phyloP scores from a whole-genome alignment of 1,140 invertebrate genomes.

The Drosophila lowei region DNA sequence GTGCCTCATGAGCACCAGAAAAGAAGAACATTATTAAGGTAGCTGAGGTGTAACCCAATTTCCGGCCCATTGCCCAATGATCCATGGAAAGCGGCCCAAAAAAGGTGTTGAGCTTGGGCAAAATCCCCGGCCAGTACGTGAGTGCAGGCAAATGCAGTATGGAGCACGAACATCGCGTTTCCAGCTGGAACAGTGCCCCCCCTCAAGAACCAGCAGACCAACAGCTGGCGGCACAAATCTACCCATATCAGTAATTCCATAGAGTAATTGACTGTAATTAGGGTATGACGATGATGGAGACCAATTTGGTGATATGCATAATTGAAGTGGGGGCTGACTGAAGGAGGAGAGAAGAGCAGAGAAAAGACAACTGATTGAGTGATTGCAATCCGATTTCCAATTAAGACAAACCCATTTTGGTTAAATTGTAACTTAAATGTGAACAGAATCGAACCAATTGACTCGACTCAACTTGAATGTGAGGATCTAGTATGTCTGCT shows the following conservation, averaged over 20 bases:
- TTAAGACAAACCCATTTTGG: constrained; percentile 51
- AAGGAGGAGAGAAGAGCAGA: neutral
- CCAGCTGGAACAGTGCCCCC: constrained; percentile 1
- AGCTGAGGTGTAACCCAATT: constrained; percentile 58
- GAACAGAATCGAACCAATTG: constrained; percentile 27
- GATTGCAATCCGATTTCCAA: constrained; percentile 64
- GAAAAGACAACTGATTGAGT: neutral
- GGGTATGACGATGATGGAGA: constrained; percentile 57
- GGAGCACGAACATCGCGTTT: too few relatives aligned
- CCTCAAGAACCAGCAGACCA: neutral
- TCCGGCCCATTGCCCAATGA: constrained; percentile 51
- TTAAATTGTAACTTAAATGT: constrained; percentile 40
- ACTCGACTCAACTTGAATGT: too few relatives aligned
- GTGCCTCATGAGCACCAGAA: constrained; percentile 1
- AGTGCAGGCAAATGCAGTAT: constrained; percentile 4
- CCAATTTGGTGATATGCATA: constrained; percentile 53
- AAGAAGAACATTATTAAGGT: constrained; percentile 13
- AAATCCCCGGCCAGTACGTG: constrained; percentile 35
- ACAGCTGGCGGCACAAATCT: constrained; percentile 23
- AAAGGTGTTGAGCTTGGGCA: constrained; percentile 48
- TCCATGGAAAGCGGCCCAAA: constrained; percentile 43
- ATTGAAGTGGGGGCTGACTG: constrained; percentile 25
- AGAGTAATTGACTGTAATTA: constrained; percentile 72
- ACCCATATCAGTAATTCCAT: constrained; percentile 57
- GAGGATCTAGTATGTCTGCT: neutral